Evolutionary conservation across 1,140 invertebrate genomes (phyloP).

Genomic region (Drosophila ogumai): DNA sequence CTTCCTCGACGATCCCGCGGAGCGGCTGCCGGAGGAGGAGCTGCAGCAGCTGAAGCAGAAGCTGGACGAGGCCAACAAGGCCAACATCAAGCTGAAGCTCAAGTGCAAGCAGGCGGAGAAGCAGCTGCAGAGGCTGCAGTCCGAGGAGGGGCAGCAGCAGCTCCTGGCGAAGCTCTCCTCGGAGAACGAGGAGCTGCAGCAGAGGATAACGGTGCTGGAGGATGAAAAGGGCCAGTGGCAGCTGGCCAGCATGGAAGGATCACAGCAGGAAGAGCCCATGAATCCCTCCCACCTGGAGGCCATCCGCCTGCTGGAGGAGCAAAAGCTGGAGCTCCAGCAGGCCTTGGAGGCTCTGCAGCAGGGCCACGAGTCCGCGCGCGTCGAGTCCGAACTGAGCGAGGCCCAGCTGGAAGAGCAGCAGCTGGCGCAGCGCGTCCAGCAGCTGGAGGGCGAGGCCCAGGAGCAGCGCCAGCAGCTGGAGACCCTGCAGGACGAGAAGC

Average conservation of each 20-base stretch:
- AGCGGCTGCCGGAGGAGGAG: slow-evolving; percentile 88
- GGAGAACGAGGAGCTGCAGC: slow-evolving; percentile 88
- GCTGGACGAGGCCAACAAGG: slow-evolving; percentile 91
- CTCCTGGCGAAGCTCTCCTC: slow-evolving; percentile 87
- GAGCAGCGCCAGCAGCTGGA: slow-evolving; percentile 84
- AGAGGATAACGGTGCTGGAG: slow-evolving; percentile 93
- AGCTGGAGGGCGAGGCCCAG: slow-evolving; percentile 86
- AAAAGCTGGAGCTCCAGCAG: slow-evolving; percentile 70
- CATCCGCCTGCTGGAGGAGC: slow-evolving; percentile 74
- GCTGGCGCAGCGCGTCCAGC: slow-evolving; percentile 60
- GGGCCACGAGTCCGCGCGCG: slow-evolving; percentile 83
- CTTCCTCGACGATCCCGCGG: slow-evolving; percentile 63
- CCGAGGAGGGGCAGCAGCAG: slow-evolving; percentile 89
- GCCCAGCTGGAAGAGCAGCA: slow-evolving; percentile 89
- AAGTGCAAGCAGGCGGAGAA: slow-evolving; percentile 94
- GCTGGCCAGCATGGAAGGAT: slow-evolving; percentile 85
- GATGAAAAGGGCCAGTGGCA: slow-evolving; percentile 96
- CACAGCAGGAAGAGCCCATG: slow-evolving; percentile 29
- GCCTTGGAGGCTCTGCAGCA: slow-evolving; percentile 58
- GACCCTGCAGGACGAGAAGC: slow-evolving; percentile 86
- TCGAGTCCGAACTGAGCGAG: slow-evolving; percentile 88
- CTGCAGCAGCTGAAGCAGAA: slow-evolving; percentile 88
- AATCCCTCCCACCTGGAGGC: slow-evolving; percentile 55
- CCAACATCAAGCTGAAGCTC: slow-evolving; percentile 93
- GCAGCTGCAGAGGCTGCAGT: slow-evolving; percentile 91